phyloP scores from a whole-genome alignment of 1,140 invertebrate genomes.

The Teleopsis dalmanni region DNA sequence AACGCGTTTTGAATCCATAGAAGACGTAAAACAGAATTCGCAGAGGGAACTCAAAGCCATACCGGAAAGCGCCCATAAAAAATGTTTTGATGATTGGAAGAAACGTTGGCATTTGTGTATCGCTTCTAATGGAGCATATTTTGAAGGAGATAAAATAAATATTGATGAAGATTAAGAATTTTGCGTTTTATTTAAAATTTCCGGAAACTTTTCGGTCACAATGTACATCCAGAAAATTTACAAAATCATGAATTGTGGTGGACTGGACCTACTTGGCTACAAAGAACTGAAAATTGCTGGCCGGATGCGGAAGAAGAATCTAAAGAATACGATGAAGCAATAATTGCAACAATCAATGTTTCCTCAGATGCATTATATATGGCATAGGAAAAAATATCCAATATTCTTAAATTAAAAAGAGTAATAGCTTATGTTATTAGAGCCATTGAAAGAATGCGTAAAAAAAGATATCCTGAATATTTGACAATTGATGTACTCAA shows the following conservation, averaged over 20 bases:
- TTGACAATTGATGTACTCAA: not conserved
- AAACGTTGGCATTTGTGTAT: no score
- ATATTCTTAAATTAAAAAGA: not conserved
- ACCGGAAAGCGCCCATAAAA: no score
- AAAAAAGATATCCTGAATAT: not conserved
- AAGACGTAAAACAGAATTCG: no score
- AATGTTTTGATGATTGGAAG: no score
- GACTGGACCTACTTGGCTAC: constrained; percentile 6
- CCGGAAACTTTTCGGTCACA: no score
- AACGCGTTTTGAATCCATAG: no score
- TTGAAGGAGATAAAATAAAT: no score
- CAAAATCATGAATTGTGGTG: not conserved
- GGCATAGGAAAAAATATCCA: not conserved
- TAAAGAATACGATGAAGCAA: not conserved
- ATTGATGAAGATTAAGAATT: no score
- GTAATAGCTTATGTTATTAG: not conserved
- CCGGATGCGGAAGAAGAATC: not conserved
- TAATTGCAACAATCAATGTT: not conserved
- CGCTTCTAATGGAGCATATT: no score
- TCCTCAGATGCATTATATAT: not conserved
- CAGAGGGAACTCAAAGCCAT: no score
- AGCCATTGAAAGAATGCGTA: not conserved
- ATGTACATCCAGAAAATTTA: not conserved
- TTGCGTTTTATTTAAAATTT: no score
- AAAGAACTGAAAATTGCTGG: not conserved